Base-by-base conservation (phyloP, 1,140 invertebrate species). In the Marisa cornuarietis region DNA sequence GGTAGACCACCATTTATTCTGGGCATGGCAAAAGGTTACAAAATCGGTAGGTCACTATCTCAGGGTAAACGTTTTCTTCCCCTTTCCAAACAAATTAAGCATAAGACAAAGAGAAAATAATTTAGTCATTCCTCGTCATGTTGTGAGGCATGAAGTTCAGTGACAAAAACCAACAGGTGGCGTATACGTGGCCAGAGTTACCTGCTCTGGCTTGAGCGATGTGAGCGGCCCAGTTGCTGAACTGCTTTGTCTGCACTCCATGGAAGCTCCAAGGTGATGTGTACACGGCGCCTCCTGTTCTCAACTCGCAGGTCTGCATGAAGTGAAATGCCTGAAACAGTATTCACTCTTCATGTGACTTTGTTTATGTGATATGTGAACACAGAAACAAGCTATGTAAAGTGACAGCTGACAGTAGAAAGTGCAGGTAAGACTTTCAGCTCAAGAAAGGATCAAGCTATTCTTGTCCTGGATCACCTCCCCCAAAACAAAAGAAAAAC, bases 201-300 rank as follows among this genome's bases (percentile, higher is more conserved):
- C 88, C 88, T 88, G 65, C 83, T 83, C 63, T 90, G 88, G 75
- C 88, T 88, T 58, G 88, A 90, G 61, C 88, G 83, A 73, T 90
- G 88, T n/a, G 88, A 88, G 74, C 88, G 79, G 10, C 88, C 88
- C 62, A 90, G 76, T 79, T 90, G 88, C 83, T 90, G 88, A 1
- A 90, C 88, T 66, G 88, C 88, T 77, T 90, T 90, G 75, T 90
- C 88, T 24, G 88, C 88, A 83, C 88, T 89, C 88, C 88, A 90
- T 0, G 88, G 86, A 71, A 90, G 73, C 71, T 90, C 87, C 24
- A 89, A 82, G 42, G 88, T 90, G 54, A 90, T 76, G 78, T 90
- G 88, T n/a, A 88, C 80, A 66, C 88, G 82, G 63, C 87, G 79
- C 52, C 85, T 78, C 78, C 85, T 85, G 79, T 90, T 90, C 54